Conservation (phyloP, 2,113 vertebrate species). For the Cyphomyrus plagiostoma region DNA sequence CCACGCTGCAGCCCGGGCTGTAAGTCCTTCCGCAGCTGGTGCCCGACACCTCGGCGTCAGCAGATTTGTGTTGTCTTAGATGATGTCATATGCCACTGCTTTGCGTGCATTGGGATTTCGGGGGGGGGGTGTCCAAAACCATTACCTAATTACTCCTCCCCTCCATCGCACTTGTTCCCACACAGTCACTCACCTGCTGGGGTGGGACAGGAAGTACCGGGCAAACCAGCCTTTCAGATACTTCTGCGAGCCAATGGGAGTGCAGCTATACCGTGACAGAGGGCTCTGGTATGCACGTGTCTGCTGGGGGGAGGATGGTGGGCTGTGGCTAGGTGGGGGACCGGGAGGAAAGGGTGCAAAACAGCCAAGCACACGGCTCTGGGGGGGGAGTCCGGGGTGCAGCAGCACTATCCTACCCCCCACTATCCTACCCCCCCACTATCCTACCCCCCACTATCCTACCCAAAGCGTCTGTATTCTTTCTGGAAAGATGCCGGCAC, state of each 20-base stretch:
- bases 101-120: background rate
- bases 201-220: constrained; percentile 44
- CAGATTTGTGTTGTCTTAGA: background rate
- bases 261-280: constrained; percentile 59
- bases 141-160: background rate
- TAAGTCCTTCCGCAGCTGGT: background rate
- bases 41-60: background rate
- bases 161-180: background rate
- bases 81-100: background rate
- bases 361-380: background rate
- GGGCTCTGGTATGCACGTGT: background rate
- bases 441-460: background rate
- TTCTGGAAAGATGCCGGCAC: background rate
- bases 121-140: background rate
- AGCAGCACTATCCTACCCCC: too few relatives aligned
- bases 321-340: background rate
- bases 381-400: too few relatives aligned
- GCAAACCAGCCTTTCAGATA: constrained; percentile 65
- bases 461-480: background rate
- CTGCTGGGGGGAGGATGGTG: background rate
- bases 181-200: constrained; percentile 13
- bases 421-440: background rate
- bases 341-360: background rate
- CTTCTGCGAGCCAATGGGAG: constrained; percentile 45
- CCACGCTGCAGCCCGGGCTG: background rate